A percentile compares a stretch with the other conserved stretches of the same genome.
Conservation (phyloP, 2,797 vertebrate genomes). For the Oceanodroma leucorhoa region DNA sequence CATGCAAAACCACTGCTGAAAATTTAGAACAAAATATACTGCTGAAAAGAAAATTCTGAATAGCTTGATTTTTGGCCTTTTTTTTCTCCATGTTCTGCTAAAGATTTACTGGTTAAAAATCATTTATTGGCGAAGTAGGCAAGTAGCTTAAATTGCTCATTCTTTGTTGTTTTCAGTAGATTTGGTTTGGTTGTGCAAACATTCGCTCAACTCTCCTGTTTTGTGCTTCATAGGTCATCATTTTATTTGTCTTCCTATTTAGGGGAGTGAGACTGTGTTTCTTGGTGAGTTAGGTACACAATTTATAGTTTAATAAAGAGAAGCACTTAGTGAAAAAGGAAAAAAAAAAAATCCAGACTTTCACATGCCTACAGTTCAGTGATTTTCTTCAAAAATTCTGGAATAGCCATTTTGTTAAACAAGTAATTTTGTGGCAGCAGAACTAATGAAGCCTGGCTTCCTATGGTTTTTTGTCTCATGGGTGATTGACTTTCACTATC, state of each 20-base stretch:
- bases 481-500: constrained; percentile 63
- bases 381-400: constrained; percentile 12
- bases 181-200: not conserved
- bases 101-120: not conserved
- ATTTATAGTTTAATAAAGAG: not conserved
- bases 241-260: not conserved
- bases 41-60: not conserved
- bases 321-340: not conserved
- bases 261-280: not conserved
- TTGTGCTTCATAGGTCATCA: not conserved
- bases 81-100: not conserved
- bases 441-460: constrained; percentile 47
- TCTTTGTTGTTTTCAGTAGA: not conserved
- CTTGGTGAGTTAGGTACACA: not conserved
- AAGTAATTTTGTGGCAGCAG: constrained; percentile 27
- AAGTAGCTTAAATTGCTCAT: not conserved
- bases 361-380: not conserved
- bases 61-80: not conserved
- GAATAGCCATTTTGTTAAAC: constrained; percentile 28
- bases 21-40: not conserved
- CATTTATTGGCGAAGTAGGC: not conserved
- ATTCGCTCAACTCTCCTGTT: not conserved
- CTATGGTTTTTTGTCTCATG: constrained; percentile 63
- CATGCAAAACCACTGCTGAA: not conserved
- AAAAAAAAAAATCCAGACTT: not conserved